These are phyloP conservation scores for Atherinomorus stipes DNA, from an alignment of 2,113 vertebrate species.

Conservation along the genomic window DNA sequence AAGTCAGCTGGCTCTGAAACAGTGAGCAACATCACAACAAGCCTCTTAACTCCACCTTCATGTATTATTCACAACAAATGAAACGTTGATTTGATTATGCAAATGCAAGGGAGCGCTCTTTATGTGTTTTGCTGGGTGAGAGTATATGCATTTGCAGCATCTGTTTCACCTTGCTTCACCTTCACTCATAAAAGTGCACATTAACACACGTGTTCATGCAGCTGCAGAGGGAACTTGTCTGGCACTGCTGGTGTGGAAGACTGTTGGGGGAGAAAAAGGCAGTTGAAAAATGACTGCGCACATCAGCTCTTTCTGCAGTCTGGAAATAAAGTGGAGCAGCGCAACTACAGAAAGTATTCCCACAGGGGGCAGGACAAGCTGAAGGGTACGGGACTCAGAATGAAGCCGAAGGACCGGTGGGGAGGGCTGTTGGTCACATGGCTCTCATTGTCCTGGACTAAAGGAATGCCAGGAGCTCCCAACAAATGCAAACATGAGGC, in stretches of 20 bases:
- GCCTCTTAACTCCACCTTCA: slow-evolving; percentile 11
- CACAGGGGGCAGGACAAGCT: slow-evolving; percentile 20
- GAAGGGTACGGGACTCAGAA: slow-evolving; percentile 6
- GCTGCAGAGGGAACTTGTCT: slow-evolving; percentile 20
- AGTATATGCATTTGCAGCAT: slow-evolving; percentile 17
- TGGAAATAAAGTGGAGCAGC: slow-evolving; percentile 36
- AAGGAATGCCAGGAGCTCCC: slow-evolving; percentile 2
- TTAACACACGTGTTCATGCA: not conserved
- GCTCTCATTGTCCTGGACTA: slow-evolving; percentile 22
- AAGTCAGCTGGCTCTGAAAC: slow-evolving; percentile 24
- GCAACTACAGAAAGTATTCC: slow-evolving; percentile 20
- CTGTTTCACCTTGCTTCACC: slow-evolving; percentile 24
- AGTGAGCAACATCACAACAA: slow-evolving; percentile 15
- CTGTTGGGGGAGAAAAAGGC: not conserved
- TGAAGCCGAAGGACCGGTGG: slow-evolving; percentile 14
- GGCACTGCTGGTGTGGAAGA: not conserved
- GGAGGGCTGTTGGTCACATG: slow-evolving; percentile 19
- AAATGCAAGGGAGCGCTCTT: not conserved
- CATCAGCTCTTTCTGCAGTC: slow-evolving; percentile 52
- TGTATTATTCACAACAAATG: slow-evolving; percentile 46
- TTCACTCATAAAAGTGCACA: slow-evolving; percentile 31
- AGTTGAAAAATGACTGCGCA: slow-evolving; percentile 39
- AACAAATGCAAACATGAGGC: slow-evolving; percentile 8
- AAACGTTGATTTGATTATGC: slow-evolving; percentile 35
- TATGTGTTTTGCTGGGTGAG: slow-evolving; percentile 12